Conservation (phyloP, 2,113 vertebrate species). For the Phyllostomus hastatus region DNA sequence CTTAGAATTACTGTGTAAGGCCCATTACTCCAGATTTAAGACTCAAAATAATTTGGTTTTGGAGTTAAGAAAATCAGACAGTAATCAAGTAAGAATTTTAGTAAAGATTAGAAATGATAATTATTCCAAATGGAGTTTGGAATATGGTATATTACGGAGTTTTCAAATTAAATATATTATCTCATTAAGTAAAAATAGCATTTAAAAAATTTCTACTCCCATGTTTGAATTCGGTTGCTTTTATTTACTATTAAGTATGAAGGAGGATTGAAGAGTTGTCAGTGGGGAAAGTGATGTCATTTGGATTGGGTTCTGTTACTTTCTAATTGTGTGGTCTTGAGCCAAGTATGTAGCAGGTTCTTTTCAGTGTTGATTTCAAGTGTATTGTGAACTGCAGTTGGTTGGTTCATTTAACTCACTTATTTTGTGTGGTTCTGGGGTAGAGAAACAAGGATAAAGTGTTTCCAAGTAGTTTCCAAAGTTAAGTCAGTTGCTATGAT, state of each 20-base stretch:
- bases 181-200: neutral
- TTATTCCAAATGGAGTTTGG: neutral
- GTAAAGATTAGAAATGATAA: constrained; percentile 13
- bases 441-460: neutral
- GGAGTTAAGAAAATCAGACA: neutral
- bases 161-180: neutral
- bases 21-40: neutral
- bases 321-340: neutral
- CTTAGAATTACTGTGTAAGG: neutral
- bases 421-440: neutral
- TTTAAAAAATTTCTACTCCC: neutral
- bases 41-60: neutral
- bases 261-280: neutral
- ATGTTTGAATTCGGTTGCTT: neutral
- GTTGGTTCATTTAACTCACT: neutral
- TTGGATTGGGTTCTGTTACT: neutral
- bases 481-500: neutral
- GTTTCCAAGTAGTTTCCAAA: neutral
- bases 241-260: neutral
- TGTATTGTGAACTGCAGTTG: neutral
- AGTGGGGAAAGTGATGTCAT: neutral
- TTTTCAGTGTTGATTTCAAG: neutral
- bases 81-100: neutral
- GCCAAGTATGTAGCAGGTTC: neutral
- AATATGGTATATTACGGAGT: neutral